Evolutionary conservation across 2,113 vertebrate species (phyloP), one percentile per base, ranked within the genome.

Genomic region (Chroicocephalus ridibundus): DNA sequence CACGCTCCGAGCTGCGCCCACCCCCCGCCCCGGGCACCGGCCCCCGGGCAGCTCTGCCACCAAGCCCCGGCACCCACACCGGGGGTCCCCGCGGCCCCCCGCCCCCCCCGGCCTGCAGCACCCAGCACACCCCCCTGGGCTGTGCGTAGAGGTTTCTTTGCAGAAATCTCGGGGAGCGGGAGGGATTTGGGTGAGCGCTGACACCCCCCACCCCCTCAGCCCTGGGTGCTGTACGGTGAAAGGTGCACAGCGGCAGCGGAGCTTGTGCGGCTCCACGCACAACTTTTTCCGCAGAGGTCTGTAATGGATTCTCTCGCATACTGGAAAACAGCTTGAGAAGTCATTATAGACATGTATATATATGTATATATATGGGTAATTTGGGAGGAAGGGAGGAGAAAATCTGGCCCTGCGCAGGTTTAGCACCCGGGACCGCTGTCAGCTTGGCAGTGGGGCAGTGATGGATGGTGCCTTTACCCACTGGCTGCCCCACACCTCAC

Each of bases 391-490:
- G 62, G 61, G 38, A 68, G 58, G 27, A 32, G 83, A n/a, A 36
- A 65, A 55, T 14, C 19, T 20, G 36, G 25, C 47, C 31, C 64
- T 7, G 51, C 0, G 11, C 11, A 9, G 54, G 49, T 52, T 58
- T 16, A 42, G 20, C 62, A 34, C 12, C 40, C 40, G 4, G 40
- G 36, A 7, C 13, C 20, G 0, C 6, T 5, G 17, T 2, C 4
- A 4, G 24, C 25, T 9, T 9, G 64, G 71, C 69, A 14, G 9
- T 0, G 6, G 40, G 47, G 27, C 0, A 4, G 5, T 2, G 31
- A 36, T 15, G 17, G 44, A 5, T 0, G 4, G 13, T 9, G 46
- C 38, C 15, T 21, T 20, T 5, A 10, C 10, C 47, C 58, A 5
- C 18, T 2, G 5, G 25, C 38, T 25, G 36, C 57, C 52, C 52